Conservation (phyloP, 2,113 vertebrate species). For the Chlamydotis undulata region DNA sequence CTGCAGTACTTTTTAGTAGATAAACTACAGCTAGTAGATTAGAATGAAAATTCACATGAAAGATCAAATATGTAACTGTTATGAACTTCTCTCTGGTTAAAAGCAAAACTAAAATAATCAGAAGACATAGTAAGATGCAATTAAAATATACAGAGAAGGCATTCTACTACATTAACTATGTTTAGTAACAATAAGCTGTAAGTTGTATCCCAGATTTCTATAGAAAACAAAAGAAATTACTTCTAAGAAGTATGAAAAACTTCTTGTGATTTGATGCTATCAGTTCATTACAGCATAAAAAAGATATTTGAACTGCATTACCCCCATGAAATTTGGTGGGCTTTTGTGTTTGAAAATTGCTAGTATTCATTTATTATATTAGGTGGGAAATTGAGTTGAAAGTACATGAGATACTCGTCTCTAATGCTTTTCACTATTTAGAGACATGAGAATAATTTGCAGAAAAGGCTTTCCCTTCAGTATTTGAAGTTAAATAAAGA, state of each 20-base stretch:
- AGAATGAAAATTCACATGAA: neutral
- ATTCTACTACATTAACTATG: neutral
- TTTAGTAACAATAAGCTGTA: neutral
- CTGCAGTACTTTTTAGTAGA: neutral
- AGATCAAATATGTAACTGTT: neutral
- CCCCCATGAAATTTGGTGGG: neutral
- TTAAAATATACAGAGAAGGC: neutral
- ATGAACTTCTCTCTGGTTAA: neutral
- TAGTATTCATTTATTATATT: neutral
- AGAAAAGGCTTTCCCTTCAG: neutral
- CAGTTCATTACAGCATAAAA: neutral
- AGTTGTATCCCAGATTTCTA: neutral
- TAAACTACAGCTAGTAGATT: neutral
- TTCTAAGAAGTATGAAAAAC: neutral
- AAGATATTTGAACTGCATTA: neutral
- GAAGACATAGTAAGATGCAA: neutral
- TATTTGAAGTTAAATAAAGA: neutral
- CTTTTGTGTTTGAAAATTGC: neutral
- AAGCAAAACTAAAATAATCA: neutral
- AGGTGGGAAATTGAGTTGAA: neutral
- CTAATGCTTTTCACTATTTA: neutral
- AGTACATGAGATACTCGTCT: neutral
- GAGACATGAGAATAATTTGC: neutral
- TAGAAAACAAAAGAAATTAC: neutral
- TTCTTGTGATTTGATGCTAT: neutral